Conservation (phyloP, 64 coral and sea anemone genomes). For the Cladopsammia gracilis region DNA sequence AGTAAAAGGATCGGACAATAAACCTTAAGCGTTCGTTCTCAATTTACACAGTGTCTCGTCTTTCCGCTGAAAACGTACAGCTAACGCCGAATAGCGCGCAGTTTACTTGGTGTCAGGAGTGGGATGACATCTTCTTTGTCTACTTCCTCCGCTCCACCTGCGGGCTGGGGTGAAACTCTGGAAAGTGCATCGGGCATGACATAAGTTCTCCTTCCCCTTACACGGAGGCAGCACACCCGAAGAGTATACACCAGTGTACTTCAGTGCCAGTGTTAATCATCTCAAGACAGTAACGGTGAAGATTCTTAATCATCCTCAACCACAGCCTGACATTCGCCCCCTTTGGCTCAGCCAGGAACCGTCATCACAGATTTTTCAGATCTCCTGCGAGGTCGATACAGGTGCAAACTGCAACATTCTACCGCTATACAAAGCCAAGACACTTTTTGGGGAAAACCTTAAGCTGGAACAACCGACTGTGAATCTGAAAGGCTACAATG, state of each 20-base stretch:
- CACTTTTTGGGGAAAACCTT: not conserved
- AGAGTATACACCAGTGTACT: not conserved
- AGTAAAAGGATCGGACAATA: too few relatives aligned
- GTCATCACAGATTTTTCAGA: slow-evolving; percentile 1
- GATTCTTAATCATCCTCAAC: not conserved
- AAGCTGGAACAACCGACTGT: too few relatives aligned
- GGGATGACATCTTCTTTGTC: too few relatives aligned
- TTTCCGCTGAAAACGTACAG: too few relatives aligned
- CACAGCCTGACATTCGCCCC: not conserved
- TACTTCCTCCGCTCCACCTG: too few relatives aligned
- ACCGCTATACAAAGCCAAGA: not conserved
- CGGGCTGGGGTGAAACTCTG: too few relatives aligned
- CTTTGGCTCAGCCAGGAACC: not conserved
- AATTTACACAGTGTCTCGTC: too few relatives aligned
- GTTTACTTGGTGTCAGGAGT: slow-evolving; percentile 5
- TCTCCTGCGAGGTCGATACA: slow-evolving; percentile 3
- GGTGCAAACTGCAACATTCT: not conserved
- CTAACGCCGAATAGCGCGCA: not conserved
- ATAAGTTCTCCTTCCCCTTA: too few relatives aligned
- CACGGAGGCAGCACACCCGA: not conserved
- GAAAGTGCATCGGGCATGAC: too few relatives aligned
- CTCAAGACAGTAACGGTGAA: not conserved
- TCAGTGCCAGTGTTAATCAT: too few relatives aligned
- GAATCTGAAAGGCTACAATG: slow-evolving; percentile 18
- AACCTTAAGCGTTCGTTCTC: too few relatives aligned